phyloP scores from a whole-genome alignment of 2,888 invertebrate genomes.

The Eucera pruinosa region DNA sequence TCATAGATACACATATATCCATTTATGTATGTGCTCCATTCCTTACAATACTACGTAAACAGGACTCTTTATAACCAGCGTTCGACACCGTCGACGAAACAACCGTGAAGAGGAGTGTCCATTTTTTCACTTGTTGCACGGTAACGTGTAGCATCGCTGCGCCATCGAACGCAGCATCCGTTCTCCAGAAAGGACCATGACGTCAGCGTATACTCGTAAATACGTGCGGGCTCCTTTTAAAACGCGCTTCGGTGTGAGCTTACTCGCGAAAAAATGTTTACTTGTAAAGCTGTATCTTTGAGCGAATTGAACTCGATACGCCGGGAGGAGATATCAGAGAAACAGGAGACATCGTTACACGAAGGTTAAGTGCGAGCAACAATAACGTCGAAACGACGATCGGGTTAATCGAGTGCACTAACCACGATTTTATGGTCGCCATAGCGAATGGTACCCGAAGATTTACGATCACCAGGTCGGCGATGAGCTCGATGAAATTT shows the following conservation, averaged over 20 bases:
- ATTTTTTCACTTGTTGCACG: conserved; percentile 18
- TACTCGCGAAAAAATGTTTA: background rate
- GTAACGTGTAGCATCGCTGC: background rate
- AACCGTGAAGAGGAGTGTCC: background rate
- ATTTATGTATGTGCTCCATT: no score
- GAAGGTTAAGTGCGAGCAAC: conserved; percentile 4
- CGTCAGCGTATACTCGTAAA: conserved; percentile 57
- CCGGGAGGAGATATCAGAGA: background rate
- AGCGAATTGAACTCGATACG: background rate
- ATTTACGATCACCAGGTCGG: conserved; percentile 9
- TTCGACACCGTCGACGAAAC: background rate
- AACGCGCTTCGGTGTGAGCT: conserved; percentile 2
- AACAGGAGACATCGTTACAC: conserved; percentile 1
- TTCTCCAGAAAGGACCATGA: conserved; percentile 65
- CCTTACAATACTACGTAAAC: background rate
- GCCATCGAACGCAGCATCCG: conserved; percentile 35
- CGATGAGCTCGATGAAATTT: conserved; percentile 34
- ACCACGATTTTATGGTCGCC: conserved; percentile 21
- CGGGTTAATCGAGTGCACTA: conserved; percentile 20
- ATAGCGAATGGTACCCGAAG: background rate
- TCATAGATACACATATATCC: no score
- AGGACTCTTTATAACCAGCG: background rate
- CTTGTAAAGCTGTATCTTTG: background rate
- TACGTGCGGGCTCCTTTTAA: conserved; percentile 37
- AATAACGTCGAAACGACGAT: conserved; percentile 10